A percentile compares a stretch with the other conserved stretches of the same genome.
These are phyloP conservation scores for Drosophila infuscata DNA, from an alignment of 2,888 invertebrate species.

Conservation along the genomic window DNA sequence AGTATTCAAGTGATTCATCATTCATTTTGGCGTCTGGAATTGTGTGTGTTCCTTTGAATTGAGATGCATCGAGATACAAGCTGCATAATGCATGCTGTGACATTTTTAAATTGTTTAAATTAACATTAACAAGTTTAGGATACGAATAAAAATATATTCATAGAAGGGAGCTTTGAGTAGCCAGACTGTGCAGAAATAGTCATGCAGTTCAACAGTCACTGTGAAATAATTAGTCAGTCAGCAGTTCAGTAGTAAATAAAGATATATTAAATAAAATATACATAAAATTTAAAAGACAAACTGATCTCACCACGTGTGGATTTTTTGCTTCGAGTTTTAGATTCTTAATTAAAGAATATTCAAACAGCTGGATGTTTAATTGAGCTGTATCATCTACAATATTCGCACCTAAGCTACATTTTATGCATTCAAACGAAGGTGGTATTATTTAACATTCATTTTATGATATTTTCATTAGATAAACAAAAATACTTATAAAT, in stretches of 20 bases:
- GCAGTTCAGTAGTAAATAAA: background rate
- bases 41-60: conserved; percentile 31
- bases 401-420: background rate
- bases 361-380: background rate
- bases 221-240: background rate
- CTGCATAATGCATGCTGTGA: conserved; percentile 20
- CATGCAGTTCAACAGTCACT: background rate
- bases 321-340: background rate
- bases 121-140: background rate
- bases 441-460: background rate
- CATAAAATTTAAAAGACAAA: no score
- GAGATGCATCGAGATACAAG: conserved; percentile 26
- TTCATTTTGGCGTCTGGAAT: conserved; percentile 16
- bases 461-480: background rate
- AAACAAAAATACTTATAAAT: background rate
- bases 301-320: background rate
- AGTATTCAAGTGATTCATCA: conserved; percentile 55
- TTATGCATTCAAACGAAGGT: background rate
- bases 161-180: background rate
- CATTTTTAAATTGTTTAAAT: conserved; percentile 20
- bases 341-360: background rate
- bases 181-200: background rate
- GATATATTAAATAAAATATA: background rate
- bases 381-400: background rate
- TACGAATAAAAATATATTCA: background rate